A percentile compares a stretch with the other conserved stretches of the same genome.
Evolutionary conservation across 2,113 vertebrate genomes (phyloP).

Genomic region (Tetrax tetrax): DNA sequence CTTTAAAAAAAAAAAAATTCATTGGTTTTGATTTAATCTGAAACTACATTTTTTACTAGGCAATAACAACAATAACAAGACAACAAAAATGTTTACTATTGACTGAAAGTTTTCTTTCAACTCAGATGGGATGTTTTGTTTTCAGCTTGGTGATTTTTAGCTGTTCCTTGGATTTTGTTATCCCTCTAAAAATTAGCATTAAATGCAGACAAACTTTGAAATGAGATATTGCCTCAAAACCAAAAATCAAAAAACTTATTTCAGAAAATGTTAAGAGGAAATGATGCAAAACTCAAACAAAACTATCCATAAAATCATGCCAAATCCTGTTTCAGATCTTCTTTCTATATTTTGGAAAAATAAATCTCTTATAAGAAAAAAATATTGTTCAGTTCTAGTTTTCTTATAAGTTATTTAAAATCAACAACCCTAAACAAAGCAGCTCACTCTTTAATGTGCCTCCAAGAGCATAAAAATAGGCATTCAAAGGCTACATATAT

Average conservation of each 20-base stretch:
- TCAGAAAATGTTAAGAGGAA: not conserved
- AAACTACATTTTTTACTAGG: slow-evolving; percentile 13
- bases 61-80: slow-evolving; percentile 32
- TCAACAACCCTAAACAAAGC: not conserved
- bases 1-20: slow-evolving; percentile 14
- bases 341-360: not conserved
- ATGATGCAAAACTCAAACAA: not conserved
- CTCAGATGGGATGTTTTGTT: not conserved
- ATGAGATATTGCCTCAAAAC: not conserved
- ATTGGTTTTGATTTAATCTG: slow-evolving; percentile 47
- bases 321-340: not conserved
- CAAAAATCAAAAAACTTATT: not conserved
- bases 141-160: not conserved
- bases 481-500: not conserved
- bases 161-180: not conserved
- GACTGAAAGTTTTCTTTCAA: slow-evolving; percentile 41
- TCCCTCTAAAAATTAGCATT: not conserved
- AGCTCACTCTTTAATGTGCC: not conserved
- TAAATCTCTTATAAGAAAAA: not conserved
- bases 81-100: slow-evolving; percentile 47
- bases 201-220: not conserved
- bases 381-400: not conserved
- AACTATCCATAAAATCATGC: not conserved
- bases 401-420: not conserved
- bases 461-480: not conserved